Percentiles rank a stretch among this genome's conserved stretches.
phyloP scores from a whole-genome alignment of 2,888 invertebrate species.

The Choristoneura rosaceana region DNA sequence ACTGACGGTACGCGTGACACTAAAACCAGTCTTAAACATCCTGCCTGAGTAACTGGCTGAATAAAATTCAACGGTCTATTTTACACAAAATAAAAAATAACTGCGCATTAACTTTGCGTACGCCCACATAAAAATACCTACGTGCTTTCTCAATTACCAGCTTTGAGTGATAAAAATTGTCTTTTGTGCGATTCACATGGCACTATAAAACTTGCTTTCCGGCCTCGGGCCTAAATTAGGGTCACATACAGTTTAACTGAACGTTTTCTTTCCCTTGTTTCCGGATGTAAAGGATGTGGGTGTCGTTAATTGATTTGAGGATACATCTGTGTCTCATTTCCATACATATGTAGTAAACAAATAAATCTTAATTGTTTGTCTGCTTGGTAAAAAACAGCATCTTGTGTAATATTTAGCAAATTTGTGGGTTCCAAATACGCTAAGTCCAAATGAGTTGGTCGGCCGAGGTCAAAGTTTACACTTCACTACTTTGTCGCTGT shows the following conservation, averaged over 20 bases:
- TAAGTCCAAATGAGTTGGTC: no score
- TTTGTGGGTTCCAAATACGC: no score
- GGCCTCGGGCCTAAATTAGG: neutral
- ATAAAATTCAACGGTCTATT: neutral
- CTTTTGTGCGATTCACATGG: conserved; percentile 64
- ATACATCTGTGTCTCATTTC: no score
- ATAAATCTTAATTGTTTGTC: no score
- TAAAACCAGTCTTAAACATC: no score
- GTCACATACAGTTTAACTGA: neutral
- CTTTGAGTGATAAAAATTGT: conserved; percentile 49
- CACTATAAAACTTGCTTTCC: conserved; percentile 8
- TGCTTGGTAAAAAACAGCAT: no score
- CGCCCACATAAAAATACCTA: conserved; percentile 11
- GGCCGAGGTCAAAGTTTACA: no score
- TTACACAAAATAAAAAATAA: neutral
- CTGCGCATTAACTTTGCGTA: conserved; percentile 6
- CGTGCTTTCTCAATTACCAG: conserved; percentile 16
- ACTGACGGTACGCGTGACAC: no score
- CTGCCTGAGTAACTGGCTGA: neutral
- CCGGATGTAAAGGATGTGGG: conserved; percentile 1
- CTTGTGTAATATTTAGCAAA: no score
- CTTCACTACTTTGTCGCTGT: no score
- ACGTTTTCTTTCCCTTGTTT: neutral
- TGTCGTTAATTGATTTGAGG: neutral
- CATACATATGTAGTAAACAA: no score